Base-by-base conservation (phyloP, 2,888 invertebrate species). In the Belgica antarctica region DNA sequence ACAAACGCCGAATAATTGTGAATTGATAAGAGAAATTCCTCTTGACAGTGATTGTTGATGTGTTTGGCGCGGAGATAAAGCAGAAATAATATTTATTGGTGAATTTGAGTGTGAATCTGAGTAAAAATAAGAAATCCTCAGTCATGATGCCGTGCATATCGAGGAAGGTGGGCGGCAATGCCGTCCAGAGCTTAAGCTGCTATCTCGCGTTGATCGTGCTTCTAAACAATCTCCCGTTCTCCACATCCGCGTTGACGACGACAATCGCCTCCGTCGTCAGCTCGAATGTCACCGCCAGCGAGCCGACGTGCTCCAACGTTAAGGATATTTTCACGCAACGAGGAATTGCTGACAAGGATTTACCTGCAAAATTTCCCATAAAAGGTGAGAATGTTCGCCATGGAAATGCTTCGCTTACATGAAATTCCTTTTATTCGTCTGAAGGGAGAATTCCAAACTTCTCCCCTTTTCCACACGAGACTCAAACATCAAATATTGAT, bases 311-410 rank as follows among this genome's bases (percentile, higher is more conserved):
- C 31, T 31, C 31, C 27, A 57, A 57, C 17, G 57, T 57, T 46
- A 52, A 31, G 68, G 57, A 68, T 57, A 17, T 68, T 28, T 57
- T 68, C 8, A 17, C 28, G 24, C 52, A 68, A 57, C 68, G 68
- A 17, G 68, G 57, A 34, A 57, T 68, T 22, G 57, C 52, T 15
- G 57, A 68, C 47, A 68, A 57, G 57, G 68, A 68, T 34, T 31
- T 68, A 57, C 68, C 57, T 25, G 59, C 59, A 8, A 68, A 52
- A 68, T 57, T 34, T 57, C 68, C 68, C 17, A 52, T 68, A 8
- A 68, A 68, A 68, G 68, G 68, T 68, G 19, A 68, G 68, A 4
- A 46, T n/a, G n/a, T 41, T 41, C 3, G 41, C 41, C 12, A 10
- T 15, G 10, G n/a, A n/a, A 10, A n/a, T 10, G 8, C 46, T 46